phyloP scores from a whole-genome alignment of 1,140 invertebrate genomes.

The Musca domestica region DNA sequence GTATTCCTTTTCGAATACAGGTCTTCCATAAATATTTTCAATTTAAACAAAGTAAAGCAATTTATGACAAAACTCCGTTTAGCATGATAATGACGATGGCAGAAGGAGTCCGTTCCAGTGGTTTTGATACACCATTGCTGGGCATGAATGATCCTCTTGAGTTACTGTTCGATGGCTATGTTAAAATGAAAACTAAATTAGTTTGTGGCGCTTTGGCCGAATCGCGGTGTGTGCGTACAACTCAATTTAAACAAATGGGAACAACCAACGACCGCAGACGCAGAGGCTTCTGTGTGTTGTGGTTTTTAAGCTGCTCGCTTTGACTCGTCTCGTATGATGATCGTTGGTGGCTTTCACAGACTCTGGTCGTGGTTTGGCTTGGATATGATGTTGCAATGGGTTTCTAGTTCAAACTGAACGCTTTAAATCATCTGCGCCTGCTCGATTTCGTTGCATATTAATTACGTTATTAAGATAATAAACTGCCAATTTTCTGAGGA shows the following conservation, averaged over 20 bases:
- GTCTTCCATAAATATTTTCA: too few species aligned
- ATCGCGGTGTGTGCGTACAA: neutral
- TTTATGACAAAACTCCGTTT: too few species aligned
- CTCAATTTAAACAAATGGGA: neutral
- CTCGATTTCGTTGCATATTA: constrained; percentile 8
- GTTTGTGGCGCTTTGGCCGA: constrained; percentile 7
- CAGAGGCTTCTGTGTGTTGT: too few species aligned
- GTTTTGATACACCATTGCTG: too few species aligned
- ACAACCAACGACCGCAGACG: too few species aligned
- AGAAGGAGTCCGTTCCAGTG: too few species aligned
- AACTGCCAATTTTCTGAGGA: constrained; percentile 10
- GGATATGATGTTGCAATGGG: too few species aligned
- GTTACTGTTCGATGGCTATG: neutral
- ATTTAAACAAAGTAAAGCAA: too few species aligned
- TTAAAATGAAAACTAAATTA: neutral
- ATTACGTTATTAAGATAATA: constrained; percentile 19
- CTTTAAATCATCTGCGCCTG: neutral
- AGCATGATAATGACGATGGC: too few species aligned
- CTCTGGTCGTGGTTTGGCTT: neutral
- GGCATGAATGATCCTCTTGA: too few species aligned
- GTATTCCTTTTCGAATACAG: too few species aligned
- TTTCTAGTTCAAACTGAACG: neutral
- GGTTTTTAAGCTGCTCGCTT: too few species aligned
- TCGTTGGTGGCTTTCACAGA: neutral
- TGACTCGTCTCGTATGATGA: neutral